Percentiles rank a stretch among this genome's conserved stretches.
Evolutionary conservation across 1,140 invertebrate species (phyloP).

Genomic region (Drosophila grimshawi): DNA sequence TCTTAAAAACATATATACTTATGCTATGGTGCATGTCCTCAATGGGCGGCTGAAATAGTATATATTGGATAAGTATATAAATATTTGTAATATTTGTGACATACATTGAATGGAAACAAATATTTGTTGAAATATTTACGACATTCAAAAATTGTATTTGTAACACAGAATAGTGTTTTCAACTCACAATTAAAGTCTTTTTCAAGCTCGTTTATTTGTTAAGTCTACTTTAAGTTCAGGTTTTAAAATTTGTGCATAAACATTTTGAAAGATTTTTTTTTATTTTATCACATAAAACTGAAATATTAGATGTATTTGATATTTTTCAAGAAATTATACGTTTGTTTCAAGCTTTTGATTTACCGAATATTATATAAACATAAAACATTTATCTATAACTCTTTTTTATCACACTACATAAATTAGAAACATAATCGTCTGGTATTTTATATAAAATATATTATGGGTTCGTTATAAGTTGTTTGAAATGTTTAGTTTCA

Average conservation of each 20-base stretch:
- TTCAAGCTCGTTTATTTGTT: conserved; percentile 46
- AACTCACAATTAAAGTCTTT: conserved; percentile 41
- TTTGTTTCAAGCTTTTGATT: no score
- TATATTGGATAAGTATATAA: neutral
- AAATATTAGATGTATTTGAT: conserved; percentile 12
- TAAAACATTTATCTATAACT: neutral
- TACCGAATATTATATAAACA: no score
- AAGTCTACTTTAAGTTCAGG: conserved; percentile 10
- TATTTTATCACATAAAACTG: conserved; percentile 6
- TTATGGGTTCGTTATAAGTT: conserved; percentile 17
- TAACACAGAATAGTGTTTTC: conserved; percentile 6
- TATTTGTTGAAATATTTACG: neutral
- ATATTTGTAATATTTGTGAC: conserved; percentile 6
- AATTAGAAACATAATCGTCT: neutral
- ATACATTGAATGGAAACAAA: neutral
- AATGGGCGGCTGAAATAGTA: conserved; percentile 17
- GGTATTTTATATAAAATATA: neutral
- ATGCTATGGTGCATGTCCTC: neutral
- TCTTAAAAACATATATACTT: conserved; percentile 25
- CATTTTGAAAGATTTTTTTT: neutral
- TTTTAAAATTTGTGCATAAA: neutral
- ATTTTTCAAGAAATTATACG: neutral
- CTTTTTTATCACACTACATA: neutral
- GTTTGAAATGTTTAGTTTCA: conserved; percentile 37
- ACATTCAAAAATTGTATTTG: conserved; percentile 1